phyloP scores from a whole-genome alignment of 2,797 vertebrate species.

The Thunnus albacares region DNA sequence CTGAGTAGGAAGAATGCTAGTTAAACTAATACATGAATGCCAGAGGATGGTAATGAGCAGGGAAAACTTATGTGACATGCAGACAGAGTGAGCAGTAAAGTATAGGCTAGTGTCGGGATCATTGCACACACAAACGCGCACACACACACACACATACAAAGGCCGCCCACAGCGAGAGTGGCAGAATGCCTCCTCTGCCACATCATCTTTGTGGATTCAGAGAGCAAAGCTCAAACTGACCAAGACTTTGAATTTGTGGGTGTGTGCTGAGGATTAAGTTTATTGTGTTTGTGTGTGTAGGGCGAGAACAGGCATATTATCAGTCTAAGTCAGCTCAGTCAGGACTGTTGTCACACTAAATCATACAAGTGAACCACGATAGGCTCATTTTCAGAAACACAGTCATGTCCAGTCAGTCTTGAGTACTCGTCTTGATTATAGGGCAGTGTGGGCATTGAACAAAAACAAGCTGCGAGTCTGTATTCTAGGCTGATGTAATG shows the following conservation, averaged over 20 bases:
- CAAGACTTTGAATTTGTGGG: constrained; percentile 28
- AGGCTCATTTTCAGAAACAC: constrained; percentile 26
- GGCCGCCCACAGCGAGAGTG: constrained; percentile 28
- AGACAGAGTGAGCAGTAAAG: constrained; percentile 43
- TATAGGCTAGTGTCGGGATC: constrained; percentile 34
- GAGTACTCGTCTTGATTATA: constrained; percentile 19
- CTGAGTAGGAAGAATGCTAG: constrained; percentile 47
- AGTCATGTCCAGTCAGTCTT: constrained; percentile 17
- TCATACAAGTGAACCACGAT: constrained; percentile 28
- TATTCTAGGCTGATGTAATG: constrained; percentile 32
- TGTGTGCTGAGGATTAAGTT: constrained; percentile 31
- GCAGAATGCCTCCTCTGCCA: constrained; percentile 51
- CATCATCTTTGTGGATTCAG: constrained; percentile 56
- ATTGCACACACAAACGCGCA: neutral
- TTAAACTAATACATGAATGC: constrained; percentile 68
- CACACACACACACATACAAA: constrained; percentile 18
- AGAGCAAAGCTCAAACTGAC: constrained; percentile 52
- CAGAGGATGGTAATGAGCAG: constrained; percentile 51
- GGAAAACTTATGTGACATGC: constrained; percentile 34
- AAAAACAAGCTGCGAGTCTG: constrained; percentile 46
- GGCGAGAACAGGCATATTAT: constrained; percentile 47
- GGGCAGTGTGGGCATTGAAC: neutral
- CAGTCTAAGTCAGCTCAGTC: constrained; percentile 32
- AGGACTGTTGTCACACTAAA: constrained; percentile 8
- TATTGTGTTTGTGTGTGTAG: constrained; percentile 20